Evolutionary conservation across 2,888 invertebrate genomes (phyloP).

Genomic region (Isotomurus palustris): DNA sequence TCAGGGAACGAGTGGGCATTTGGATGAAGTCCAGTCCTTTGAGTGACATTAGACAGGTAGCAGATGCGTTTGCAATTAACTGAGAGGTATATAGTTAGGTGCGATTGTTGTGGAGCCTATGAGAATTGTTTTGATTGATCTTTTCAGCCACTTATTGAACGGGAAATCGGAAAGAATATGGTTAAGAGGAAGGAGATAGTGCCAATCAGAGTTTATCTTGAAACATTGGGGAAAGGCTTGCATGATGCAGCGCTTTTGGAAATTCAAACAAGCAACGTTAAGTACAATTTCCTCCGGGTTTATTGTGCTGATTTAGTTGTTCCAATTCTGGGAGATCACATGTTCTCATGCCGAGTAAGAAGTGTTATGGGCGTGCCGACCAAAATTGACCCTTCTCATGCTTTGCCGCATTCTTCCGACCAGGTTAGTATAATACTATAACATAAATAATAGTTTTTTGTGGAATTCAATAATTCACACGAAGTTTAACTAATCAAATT

Average conservation of each 20-base stretch:
- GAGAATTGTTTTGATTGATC: background rate
- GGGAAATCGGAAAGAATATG: constrained; percentile 19
- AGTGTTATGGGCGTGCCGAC: constrained; percentile 48
- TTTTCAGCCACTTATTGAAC: constrained; percentile 28
- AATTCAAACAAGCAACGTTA: constrained; percentile 47
- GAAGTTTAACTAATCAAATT: no score
- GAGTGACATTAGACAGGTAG: constrained; percentile 16
- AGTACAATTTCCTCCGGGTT: constrained; percentile 50
- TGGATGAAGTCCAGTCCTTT: constrained; percentile 9
- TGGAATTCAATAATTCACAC: no score
- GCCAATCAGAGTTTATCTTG: constrained; percentile 8
- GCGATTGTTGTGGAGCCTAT: background rate
- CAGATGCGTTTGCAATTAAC: background rate
- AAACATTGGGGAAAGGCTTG: constrained; percentile 3
- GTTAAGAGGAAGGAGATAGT: constrained; percentile 22
- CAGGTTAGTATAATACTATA: constrained; percentile 29
- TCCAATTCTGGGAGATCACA: constrained; percentile 52
- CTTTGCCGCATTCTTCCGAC: constrained; percentile 40
- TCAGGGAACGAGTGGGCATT: constrained; percentile 18
- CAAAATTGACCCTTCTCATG: constrained; percentile 48
- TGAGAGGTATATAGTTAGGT: background rate
- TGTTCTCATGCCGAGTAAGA: constrained; percentile 49
- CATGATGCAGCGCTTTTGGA: constrained; percentile 46
- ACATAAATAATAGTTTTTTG: no score
- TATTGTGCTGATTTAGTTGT: constrained; percentile 49